Evolutionary conservation across 2,797 vertebrate species (phyloP), one percentile per base, ranked within the genome.

Genomic region (Bradypodion ventrale): DNA sequence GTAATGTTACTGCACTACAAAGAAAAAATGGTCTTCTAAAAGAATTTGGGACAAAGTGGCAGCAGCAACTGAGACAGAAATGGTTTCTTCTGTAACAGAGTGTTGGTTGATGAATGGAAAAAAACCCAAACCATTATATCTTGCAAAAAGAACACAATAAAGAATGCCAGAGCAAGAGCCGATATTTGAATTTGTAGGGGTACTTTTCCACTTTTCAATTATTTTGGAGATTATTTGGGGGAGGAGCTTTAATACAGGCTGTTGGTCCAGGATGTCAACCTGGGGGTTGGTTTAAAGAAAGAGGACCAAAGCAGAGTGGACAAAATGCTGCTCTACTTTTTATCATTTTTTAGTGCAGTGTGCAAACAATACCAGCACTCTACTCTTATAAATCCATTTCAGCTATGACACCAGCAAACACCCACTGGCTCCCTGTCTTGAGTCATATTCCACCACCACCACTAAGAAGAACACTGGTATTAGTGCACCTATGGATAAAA

Each of bases 191-290:
- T 40, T 6, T 76, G 35, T 77, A 35, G 46, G 32, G 60, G 78
- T 65, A 23, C 68, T 10, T 75, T 87, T 82, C 85, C 49, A n/a
- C 21, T 86, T 80, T 76, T 52, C 13, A 66, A 74, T 88, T 84
- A 86, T 88, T 92, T 75, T 85, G 82, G 70, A 81, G 80, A 79
- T 75, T 82, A 65, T 90, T 77, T 84, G 78, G 83, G 52, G 60
- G 37, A 65, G 88, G 77, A 81, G 62, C 65, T 92, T 90, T 90
- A 65, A 86, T 82, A 63, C 65, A 85, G 85, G 82, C 27, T 46
- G 15, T 87, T 91, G 88, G 25, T 80, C 65, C 84, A 40, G 12
- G 52, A 76, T 75, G 92, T 78, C 69, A 66, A 75, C 37, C 66
- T 84, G 83, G 86, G 42, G 78, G 73, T 79, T 87, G 87, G 73